Evolutionary conservation across 2,797 vertebrate genomes (phyloP).

Genomic region (Cuniculus paca): DNA sequence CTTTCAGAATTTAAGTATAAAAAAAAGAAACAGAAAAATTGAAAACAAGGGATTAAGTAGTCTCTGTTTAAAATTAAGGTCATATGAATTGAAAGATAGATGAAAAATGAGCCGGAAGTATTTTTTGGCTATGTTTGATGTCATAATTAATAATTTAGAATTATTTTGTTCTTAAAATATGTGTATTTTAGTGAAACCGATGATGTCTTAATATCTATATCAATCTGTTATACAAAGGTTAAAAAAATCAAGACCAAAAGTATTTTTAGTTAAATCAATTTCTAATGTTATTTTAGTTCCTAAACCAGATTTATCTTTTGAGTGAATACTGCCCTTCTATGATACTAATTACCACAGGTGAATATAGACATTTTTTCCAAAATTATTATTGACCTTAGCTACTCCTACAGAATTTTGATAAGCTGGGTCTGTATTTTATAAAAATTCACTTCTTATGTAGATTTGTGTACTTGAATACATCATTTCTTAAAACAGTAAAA

Average conservation of each 20-base stretch:
- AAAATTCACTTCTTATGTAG: slow-evolving; percentile 6
- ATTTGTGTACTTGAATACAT: not conserved
- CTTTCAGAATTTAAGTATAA: not conserved
- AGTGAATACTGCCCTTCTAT: not conserved
- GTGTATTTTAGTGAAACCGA: not conserved
- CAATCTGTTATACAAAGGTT: not conserved
- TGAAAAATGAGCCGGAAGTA: not conserved
- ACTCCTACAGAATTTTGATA: slow-evolving; percentile 15
- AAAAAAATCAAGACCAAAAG: slow-evolving; percentile 27
- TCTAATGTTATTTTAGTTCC: not conserved
- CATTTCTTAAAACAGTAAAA: not conserved
- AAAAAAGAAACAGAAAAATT: not conserved
- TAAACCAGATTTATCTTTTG: not conserved
- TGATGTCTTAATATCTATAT: not conserved
- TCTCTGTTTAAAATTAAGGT: not conserved
- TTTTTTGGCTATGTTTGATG: not conserved
- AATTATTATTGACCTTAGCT: not conserved
- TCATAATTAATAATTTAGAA: slow-evolving; percentile 33
- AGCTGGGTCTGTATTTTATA: not conserved
- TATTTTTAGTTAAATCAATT: not conserved
- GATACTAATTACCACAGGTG: not conserved
- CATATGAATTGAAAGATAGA: not conserved
- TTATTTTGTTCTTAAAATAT: not conserved
- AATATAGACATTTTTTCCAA: not conserved
- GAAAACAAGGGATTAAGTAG: not conserved